Percentiles rank a stretch among this genome's conserved stretches.
phyloP scores from a whole-genome alignment of 2,888 invertebrate genomes.

The Coleophora deauratella region DNA sequence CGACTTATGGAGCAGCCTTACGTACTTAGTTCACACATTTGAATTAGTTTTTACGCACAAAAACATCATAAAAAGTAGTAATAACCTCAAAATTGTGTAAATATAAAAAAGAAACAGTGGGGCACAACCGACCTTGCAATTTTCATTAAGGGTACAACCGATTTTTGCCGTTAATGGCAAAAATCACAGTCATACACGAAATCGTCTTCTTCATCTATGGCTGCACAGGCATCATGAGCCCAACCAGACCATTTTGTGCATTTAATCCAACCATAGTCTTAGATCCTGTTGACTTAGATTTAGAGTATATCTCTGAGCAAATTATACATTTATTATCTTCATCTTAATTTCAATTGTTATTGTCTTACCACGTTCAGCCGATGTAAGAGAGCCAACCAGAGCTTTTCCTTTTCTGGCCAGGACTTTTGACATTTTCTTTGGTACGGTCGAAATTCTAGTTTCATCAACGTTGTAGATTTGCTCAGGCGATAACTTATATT shows the following conservation, averaged over 20 bases:
- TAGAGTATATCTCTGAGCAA: no score
- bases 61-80: no score
- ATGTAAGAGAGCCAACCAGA: background rate
- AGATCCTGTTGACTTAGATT: slow-evolving; percentile 14
- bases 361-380: background rate
- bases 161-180: slow-evolving; percentile 2
- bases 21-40: no score
- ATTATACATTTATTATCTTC: no score
- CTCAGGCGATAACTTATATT: background rate
- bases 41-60: no score
- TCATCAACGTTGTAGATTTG: background rate
- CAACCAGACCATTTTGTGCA: slow-evolving; percentile 10
- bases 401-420: background rate
- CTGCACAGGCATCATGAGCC: slow-evolving; percentile 17
- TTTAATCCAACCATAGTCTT: slow-evolving; percentile 13
- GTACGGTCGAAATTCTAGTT: background rate
- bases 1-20: no score
- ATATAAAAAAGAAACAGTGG: no score
- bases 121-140: slow-evolving; percentile 1
- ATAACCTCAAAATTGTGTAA: no score
- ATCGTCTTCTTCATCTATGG: slow-evolving; percentile 1
- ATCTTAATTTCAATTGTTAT: background rate
- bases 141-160: slow-evolving; percentile 2
- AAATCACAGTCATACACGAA: background rate
- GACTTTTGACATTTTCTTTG: background rate